Conservation (phyloP, 1,140 invertebrate genomes). For the Euura lappo region DNA sequence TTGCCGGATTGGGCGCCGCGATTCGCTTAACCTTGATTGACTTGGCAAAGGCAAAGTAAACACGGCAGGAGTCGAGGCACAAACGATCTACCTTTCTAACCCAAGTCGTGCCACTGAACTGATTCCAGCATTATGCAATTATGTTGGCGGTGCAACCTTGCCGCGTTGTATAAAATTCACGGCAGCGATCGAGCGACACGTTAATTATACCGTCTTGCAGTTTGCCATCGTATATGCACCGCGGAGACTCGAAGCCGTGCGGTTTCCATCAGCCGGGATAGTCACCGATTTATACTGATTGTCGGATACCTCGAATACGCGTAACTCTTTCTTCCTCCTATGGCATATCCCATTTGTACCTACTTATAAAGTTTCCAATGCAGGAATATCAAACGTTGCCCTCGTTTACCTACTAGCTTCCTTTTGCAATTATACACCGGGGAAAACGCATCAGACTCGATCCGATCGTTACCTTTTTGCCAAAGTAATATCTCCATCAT, state of each 20-base stretch:
- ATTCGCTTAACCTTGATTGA: slow-evolving; percentile 3
- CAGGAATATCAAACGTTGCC: too few species aligned
- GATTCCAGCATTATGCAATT: slow-evolving; percentile 44
- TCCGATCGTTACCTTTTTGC: too few species aligned
- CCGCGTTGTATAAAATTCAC: slow-evolving; percentile 25
- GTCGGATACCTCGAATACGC: not conserved
- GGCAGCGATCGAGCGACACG: slow-evolving; percentile 18
- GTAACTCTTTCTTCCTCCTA: not conserved
- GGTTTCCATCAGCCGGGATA: not conserved
- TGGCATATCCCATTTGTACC: too few species aligned
- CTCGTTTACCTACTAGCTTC: too few species aligned
- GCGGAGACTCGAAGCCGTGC: not conserved
- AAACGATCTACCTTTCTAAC: slow-evolving; percentile 36
- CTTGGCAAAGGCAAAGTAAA: not conserved
- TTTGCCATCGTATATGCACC: not conserved
- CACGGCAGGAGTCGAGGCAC: not conserved
- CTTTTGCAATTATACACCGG: too few species aligned
- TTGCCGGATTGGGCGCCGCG: not conserved
- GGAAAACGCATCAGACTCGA: too few species aligned
- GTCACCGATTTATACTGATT: not conserved
- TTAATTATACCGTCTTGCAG: slow-evolving; percentile 22
- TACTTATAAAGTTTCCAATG: too few species aligned
- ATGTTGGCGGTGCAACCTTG: slow-evolving; percentile 41
- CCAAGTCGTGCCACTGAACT: slow-evolving; percentile 34
- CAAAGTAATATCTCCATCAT: too few species aligned